Evolutionary conservation across 2,888 invertebrate genomes (phyloP).

Genomic region (Caenorhabditis zanzibari): DNA sequence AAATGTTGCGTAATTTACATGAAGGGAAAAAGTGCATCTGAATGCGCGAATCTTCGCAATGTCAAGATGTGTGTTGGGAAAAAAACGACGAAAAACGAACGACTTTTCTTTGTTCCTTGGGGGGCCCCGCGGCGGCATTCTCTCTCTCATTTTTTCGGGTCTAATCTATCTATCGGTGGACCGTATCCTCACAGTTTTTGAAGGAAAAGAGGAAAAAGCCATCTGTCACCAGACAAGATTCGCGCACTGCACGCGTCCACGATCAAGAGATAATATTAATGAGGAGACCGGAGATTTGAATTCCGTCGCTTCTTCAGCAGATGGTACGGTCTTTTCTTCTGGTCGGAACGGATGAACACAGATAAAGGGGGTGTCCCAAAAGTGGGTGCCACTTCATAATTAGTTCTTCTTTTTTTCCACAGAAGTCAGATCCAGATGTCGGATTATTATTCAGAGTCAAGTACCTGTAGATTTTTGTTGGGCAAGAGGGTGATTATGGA

Average conservation of each 20-base stretch:
- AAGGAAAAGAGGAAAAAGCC: conserved; percentile 46
- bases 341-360: background rate
- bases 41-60: conserved; percentile 49
- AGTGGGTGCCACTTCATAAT: conserved; percentile 56
- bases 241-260: conserved; percentile 38
- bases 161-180: conserved; percentile 28
- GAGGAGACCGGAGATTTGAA: conserved; percentile 48
- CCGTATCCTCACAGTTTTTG: conserved; percentile 19
- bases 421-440: conserved; percentile 16
- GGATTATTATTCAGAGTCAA: conserved; percentile 1
- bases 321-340: conserved; percentile 19
- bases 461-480: conserved; percentile 7
- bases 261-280: conserved; percentile 59
- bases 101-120: conserved; percentile 51
- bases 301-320: conserved; percentile 27
- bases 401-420: background rate
- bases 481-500: background rate
- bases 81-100: conserved; percentile 13
- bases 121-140: background rate
- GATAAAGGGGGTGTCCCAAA: background rate
- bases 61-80: no score
- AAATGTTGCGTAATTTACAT: conserved; percentile 63
- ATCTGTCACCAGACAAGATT: conserved; percentile 60
- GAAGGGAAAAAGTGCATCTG: conserved; percentile 37
- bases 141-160: background rate